A percentile compares a stretch with the other conserved stretches of the same genome.
These are phyloP conservation scores for Anoplius nigerrimus DNA, from an alignment of 2,888 invertebrate genomes.

Conservation along the genomic window DNA sequence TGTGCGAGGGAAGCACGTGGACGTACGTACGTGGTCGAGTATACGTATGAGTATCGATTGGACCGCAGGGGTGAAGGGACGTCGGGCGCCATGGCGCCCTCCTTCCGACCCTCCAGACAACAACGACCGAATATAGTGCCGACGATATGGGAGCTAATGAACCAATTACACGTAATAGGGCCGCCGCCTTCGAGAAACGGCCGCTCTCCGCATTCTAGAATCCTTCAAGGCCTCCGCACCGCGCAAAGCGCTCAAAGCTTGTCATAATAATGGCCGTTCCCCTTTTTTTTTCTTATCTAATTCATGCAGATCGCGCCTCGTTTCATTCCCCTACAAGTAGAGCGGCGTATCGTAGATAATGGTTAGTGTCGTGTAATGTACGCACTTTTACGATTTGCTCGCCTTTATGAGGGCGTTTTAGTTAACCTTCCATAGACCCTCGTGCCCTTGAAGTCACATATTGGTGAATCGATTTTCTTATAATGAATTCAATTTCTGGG, in stretches of 20 bases:
- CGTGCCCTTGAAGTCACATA: no score
- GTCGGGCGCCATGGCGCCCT: constrained; percentile 52
- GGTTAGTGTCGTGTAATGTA: no score
- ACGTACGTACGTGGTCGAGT: constrained; percentile 18
- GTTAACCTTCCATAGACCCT: no score
- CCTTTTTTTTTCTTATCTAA: no score
- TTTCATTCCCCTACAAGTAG: no score
- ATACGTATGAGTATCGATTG: constrained; percentile 41
- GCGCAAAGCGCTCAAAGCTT: constrained; percentile 36
- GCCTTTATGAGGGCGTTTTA: no score
- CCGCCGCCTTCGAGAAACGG: constrained; percentile 52
- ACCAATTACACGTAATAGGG: constrained; percentile 63
- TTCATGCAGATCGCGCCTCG: no score
- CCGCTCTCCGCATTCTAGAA: constrained; percentile 48
- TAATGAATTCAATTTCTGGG: no score
- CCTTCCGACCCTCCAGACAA: constrained; percentile 53
- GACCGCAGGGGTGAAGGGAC: constrained; percentile 44
- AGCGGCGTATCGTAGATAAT: no score
- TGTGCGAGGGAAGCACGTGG: constrained; percentile 5
- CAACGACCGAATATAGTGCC: constrained; percentile 59
- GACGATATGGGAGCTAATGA: constrained; percentile 60
- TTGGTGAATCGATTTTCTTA: no score
- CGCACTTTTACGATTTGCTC: no score
- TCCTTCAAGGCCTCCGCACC: constrained; percentile 45
- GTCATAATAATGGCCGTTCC: no score